These are phyloP conservation scores for Apis florea DNA, from an alignment of 1,140 invertebrate species.

Conservation along the genomic window DNA sequence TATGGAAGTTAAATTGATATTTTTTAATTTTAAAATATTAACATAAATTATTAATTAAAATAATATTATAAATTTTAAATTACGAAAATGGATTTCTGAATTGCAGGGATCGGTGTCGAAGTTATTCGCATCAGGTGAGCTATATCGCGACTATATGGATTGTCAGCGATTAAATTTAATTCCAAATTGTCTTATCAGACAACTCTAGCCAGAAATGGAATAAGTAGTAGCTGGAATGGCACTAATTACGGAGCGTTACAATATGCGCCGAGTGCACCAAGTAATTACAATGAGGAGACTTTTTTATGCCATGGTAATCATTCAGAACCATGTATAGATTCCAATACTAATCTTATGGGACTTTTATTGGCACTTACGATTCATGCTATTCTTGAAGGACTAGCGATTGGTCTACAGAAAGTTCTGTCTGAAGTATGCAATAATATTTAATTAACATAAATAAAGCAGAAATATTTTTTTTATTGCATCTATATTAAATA, in stretches of 20 bases:
- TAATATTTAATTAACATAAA: neutral
- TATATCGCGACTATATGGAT: conserved; percentile 20
- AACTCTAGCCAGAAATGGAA: neutral
- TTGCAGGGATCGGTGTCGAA: conserved; percentile 42
- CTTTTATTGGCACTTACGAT: conserved; percentile 87
- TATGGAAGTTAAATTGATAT: too few relatives aligned
- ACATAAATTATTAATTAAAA: too few relatives aligned
- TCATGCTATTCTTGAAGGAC: conserved; percentile 90
- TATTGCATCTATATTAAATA: neutral
- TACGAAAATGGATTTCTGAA: conserved; percentile 12
- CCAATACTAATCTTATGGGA: conserved; percentile 82
- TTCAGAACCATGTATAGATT: conserved; percentile 82
- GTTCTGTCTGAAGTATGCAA: conserved; percentile 81
- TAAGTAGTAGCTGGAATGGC: neutral
- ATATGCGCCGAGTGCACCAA: neutral
- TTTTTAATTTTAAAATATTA: too few relatives aligned
- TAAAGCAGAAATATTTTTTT: neutral
- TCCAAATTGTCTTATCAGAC: conserved; percentile 30
- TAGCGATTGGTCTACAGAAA: conserved; percentile 90
- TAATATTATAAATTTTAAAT: too few relatives aligned
- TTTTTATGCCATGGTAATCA: conserved; percentile 85
- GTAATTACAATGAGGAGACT: conserved; percentile 76
- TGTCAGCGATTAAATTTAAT: conserved; percentile 27
- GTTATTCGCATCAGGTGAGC: conserved; percentile 35
- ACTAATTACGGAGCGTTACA: conserved; percentile 43